A percentile compares a stretch with the other conserved stretches of the same genome.
Conservation (phyloP, 2,888 invertebrate genomes). For the Geotrupes spiniger region DNA sequence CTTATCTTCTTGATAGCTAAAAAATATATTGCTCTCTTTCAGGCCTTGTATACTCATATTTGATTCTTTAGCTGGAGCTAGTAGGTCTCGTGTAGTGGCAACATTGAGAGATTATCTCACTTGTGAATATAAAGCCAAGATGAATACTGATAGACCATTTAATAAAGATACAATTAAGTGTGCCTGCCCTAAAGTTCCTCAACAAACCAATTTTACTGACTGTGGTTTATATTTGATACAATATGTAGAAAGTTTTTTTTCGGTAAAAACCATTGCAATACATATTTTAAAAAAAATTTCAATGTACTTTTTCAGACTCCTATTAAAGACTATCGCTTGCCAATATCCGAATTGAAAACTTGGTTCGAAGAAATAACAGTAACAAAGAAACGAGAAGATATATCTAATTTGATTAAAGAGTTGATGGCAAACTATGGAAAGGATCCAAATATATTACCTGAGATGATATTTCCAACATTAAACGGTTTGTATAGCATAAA, state of each 20-base stretch:
- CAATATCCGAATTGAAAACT: conserved; percentile 75
- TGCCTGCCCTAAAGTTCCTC: conserved; percentile 88
- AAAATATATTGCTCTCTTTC: conserved; percentile 42
- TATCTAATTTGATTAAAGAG: conserved; percentile 72
- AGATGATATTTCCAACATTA: conserved; percentile 71
- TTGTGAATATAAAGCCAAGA: conserved; percentile 78
- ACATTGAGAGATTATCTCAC: conserved; percentile 89
- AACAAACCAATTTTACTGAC: conserved; percentile 95
- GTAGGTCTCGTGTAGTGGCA: conserved; percentile 79
- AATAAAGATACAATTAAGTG: conserved; percentile 84
- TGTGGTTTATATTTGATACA: conserved; percentile 95
- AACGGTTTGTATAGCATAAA: conserved; percentile 61
- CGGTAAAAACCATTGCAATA: conserved; percentile 53
- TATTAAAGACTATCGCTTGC: conserved; percentile 75
- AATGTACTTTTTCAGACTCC: conserved; percentile 60
- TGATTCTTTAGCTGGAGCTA: conserved; percentile 85
- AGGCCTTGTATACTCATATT: conserved; percentile 94
- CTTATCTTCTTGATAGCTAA: not conserved
- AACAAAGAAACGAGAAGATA: conserved; percentile 81
- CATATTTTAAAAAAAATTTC: not conserved
- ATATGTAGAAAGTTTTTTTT: conserved; percentile 95
- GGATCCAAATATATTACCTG: conserved; percentile 65
- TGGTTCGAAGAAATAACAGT: conserved; percentile 89
- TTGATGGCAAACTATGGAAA: conserved; percentile 73
- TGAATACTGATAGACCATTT: conserved; percentile 62